Evolutionary conservation across 2,797 vertebrate genomes (phyloP), one percentile per base, ranked within the genome.

Genomic region (Spheniscus humboldti): DNA sequence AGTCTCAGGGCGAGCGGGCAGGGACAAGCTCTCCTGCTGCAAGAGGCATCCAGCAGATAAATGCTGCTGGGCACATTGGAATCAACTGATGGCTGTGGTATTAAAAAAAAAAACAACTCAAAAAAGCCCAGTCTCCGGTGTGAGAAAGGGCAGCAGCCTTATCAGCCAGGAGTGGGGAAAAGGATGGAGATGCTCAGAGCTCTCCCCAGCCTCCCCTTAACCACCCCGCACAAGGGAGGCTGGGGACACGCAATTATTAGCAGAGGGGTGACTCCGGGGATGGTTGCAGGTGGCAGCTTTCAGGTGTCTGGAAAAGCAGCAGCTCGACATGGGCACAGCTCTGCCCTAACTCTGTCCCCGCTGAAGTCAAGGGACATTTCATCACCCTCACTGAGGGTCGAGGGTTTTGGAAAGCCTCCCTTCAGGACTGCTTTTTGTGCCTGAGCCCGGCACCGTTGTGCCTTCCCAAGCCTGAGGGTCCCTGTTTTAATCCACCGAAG

Each of bases 151-250:
- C 39, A 94, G 35, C 24, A 67, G 33, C 6, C 4, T 76, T 20
- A 69, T 0, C 0, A 43, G 28, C 11, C 67, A 64, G n/a, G 12
- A 64, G 22, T 1, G 1, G 43, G 17, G 23, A 72, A 53, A 5
- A 24, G 45, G 28, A 63, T 17, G 8, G 37, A 68, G 69, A n/a
- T 31, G 8, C 9, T 76, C 81, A 80, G 47, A 85, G 59, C 6
- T 68, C 31, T 63, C n/a, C 22, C 16, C 41, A 77, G 11, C 23
- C 25, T 60, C 18, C 55, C n/a, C 11, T 77, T 56, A 63, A 45
- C 16, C 0, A 0, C 5, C 11, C 30, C 2, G 0, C 1, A 2
- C 43, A 59, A 69, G 13, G 24, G 9, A 71, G 52, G 27, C 18
- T 5, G 3, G 27, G 25, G 14, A 53, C 57, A 66, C 0, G 3